Conservation (phyloP, 1,140 invertebrate species). For the Leptinotarsa texana region DNA sequence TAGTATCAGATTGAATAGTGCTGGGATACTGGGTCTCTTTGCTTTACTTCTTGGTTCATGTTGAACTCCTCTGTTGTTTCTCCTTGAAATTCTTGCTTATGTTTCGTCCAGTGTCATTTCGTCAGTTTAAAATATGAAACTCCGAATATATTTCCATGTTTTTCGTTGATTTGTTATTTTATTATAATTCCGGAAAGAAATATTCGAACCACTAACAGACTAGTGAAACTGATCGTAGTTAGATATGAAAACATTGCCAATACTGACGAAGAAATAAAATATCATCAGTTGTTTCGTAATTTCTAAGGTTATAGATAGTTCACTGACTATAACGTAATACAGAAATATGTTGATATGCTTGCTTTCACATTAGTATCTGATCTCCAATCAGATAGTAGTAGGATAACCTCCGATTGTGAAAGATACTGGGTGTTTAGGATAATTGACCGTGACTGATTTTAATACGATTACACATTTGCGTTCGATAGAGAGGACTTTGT, state of each 20-base stretch:
- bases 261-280: not conserved
- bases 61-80: too few species aligned
- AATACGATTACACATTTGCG: not conserved
- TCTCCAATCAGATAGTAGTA: not conserved
- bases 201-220: too few species aligned
- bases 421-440: constrained; percentile 8
- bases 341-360: constrained; percentile 6
- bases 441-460: constrained; percentile 8
- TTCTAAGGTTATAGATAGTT: constrained; percentile 3
- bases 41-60: too few species aligned
- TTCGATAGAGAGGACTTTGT: not conserved
- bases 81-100: too few species aligned
- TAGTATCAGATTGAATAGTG: too few species aligned
- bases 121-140: too few species aligned
- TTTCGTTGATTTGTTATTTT: too few species aligned
- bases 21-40: too few species aligned
- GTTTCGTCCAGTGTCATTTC: too few species aligned
- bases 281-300: not conserved
- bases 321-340: not conserved
- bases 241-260: not conserved
- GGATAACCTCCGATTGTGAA: not conserved
- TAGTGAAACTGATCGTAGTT: too few species aligned
- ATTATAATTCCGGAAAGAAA: too few species aligned
- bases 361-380: constrained; percentile 8
- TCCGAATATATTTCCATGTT: too few species aligned